Evolutionary conservation across 2,113 vertebrate species (phyloP), one percentile per base, ranked within the genome.

Genomic region (Microcebus tavaratra): DNA sequence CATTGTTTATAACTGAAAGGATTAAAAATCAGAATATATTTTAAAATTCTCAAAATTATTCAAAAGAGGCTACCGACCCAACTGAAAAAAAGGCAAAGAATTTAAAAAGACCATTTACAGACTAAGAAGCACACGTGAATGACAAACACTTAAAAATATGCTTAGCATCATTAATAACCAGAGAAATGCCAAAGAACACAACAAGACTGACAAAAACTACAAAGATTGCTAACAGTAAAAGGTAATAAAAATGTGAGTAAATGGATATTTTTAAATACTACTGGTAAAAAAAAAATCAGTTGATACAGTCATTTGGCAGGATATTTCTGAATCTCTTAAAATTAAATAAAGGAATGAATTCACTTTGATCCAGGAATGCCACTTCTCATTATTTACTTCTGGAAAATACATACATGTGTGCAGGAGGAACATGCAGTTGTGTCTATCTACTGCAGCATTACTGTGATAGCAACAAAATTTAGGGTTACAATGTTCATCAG

Each of bases 1-100:
- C 34, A 91, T 55, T 93, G 50, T 87, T 96, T 83, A n/a, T 67
- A 86, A 42, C 31, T 48, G 20, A 82, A 86, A 85, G n/a, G 31
- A 92, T 17, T 79, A 67, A 78, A 94, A 89, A n/a, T 15, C 15
- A 57, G 13, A 92, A 53, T 80, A 18, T 85, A 72, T 75, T 68
- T 93, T 73, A 36, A 76, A 88, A 81, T 14, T 73, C 7, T 34
- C 85, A 42, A 92, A 90, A 75, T 36, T 76, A 42, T 27, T 70
- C 23, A 65, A 65, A 92, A 70, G 45, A 93, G n/a, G 76, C 31
- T 50, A 53, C 50, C 12, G 48, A 79, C 20, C 2, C 13, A 81
- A 82, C 3, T n/a, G 12, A 93, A 86, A 59, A 80, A 14, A 15
- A 13, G 15, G 53, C 9, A 55, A 50, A 50, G 14, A 36, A 45